Evolutionary conservation across 1,140 invertebrate species (phyloP).

Genomic region (Pachyrhynchus sulphureomaculatus): DNA sequence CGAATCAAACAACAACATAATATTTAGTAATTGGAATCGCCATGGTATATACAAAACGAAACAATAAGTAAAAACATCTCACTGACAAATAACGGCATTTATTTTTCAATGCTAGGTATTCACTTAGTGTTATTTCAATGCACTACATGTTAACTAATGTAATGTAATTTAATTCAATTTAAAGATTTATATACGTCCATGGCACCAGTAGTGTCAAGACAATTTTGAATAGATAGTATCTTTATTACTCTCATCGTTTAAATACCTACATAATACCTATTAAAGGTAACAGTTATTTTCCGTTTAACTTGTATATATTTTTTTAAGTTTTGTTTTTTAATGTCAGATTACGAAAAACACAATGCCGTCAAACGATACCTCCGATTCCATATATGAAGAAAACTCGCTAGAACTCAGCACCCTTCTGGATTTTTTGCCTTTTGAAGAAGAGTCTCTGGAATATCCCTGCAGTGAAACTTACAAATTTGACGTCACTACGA

Average conservation of each 20-base stretch:
- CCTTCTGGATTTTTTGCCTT: conserved; percentile 28
- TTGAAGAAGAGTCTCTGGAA: conserved; percentile 29
- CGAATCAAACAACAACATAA: too few relatives aligned
- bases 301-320: too few relatives aligned
- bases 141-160: conserved; percentile 17
- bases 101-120: conserved; percentile 27
- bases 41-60: background rate
- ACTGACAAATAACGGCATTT: conserved; percentile 9
- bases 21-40: background rate
- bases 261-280: background rate
- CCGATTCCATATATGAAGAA: conserved; percentile 15
- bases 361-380: conserved; percentile 11
- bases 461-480: conserved; percentile 11
- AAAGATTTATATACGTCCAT: conserved; percentile 25
- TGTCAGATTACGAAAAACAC: background rate
- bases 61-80: background rate
- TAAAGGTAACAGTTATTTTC: background rate
- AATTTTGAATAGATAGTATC: background rate
- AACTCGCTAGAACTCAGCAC: conserved; percentile 17
- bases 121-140: conserved; percentile 17
- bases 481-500: background rate
- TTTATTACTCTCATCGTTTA: conserved; percentile 1
- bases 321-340: background rate
- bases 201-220: conserved; percentile 15
- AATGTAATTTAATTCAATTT: conserved; percentile 32